Conservation (phyloP, 2,113 vertebrate species). For the Tychaedon coryphoeus region DNA sequence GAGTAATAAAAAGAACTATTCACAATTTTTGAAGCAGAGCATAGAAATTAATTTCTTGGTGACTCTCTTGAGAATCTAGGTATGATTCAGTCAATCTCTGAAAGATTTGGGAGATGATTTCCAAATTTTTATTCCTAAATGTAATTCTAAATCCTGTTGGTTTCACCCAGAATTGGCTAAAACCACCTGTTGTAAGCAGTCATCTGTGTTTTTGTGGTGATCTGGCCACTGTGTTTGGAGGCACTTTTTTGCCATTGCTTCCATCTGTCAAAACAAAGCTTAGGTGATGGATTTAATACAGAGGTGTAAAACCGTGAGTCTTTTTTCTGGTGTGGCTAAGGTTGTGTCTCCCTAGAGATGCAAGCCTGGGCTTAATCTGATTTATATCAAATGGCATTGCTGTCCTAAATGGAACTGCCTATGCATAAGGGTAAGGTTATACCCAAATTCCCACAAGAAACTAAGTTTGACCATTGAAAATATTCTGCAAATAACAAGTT, state of each 20-base stretch:
- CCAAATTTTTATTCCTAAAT: neutral
- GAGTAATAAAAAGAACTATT: neutral
- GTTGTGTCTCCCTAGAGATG: neutral
- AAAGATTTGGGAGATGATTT: neutral
- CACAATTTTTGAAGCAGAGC: neutral
- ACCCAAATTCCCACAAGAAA: neutral
- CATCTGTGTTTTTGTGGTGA: neutral
- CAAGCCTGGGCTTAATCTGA: neutral
- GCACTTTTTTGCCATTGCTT: neutral
- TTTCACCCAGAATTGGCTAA: neutral
- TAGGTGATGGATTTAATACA: neutral
- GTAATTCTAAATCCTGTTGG: neutral
- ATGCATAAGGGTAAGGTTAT: neutral
- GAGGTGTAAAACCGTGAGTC: neutral
- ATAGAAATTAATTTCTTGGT: neutral
- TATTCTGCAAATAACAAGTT: neutral
- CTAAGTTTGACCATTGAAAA: neutral
- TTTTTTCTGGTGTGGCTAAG: neutral
- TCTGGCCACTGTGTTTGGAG: neutral
- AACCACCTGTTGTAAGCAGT: neutral
- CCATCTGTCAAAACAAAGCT: neutral
- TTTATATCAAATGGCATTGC: neutral
- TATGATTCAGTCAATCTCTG: neutral
- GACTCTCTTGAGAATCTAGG: neutral
- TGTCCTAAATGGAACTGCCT: neutral